Conservation (phyloP, 2,888 invertebrate genomes). For the Epiperipatus broadwayi region DNA sequence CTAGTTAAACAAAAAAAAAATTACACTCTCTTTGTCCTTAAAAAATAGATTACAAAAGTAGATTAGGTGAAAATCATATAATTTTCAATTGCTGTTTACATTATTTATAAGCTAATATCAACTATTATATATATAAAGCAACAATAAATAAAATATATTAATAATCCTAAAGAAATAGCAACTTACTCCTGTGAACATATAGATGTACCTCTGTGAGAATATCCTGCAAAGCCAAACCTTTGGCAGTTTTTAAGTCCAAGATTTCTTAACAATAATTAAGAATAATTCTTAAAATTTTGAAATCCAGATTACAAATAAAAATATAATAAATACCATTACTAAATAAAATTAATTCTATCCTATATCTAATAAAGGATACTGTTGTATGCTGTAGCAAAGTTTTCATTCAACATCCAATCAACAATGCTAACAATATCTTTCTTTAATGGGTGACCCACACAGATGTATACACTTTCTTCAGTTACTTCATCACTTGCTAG, state of each 20-base stretch:
- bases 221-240: constrained; percentile 80
- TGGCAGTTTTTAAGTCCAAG: constrained; percentile 48
- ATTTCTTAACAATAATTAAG: constrained; percentile 41
- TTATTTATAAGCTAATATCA: too few relatives aligned
- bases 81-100: too few relatives aligned
- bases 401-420: constrained; percentile 60
- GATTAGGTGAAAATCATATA: too few relatives aligned
- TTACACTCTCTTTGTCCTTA: too few relatives aligned
- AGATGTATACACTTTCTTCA: constrained; percentile 78
- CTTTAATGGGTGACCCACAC: constrained; percentile 86
- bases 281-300: background rate
- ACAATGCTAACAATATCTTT: constrained; percentile 70
- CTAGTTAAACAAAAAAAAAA: too few relatives aligned
- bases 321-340: too few relatives aligned
- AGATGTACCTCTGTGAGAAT: constrained; percentile 76
- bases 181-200: constrained; percentile 66
- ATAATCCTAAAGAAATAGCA: too few relatives aligned
- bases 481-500: constrained; percentile 73
- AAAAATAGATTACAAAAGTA: too few relatives aligned
- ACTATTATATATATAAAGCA: too few relatives aligned
- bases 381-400: constrained; percentile 50
- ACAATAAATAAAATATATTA: too few relatives aligned
- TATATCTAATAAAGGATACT: constrained; percentile 56
- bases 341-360: too few relatives aligned
- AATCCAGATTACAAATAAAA: background rate